Evolutionary conservation across 2,888 invertebrate genomes (phyloP).

Genomic region (Cheilosia scutellata): DNA sequence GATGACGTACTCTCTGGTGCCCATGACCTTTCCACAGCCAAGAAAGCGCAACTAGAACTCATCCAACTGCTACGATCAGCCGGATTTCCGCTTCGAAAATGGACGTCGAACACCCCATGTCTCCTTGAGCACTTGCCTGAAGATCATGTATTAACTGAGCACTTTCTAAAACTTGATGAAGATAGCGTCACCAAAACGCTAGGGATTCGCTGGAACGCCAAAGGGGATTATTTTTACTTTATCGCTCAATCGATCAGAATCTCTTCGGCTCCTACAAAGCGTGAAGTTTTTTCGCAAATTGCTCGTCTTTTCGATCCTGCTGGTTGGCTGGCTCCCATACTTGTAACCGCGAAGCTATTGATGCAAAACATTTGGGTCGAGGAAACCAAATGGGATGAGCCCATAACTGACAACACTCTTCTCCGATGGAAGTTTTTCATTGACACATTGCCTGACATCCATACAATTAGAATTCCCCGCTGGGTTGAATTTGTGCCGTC

Average conservation of each 20-base stretch:
- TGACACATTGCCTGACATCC: neutral
- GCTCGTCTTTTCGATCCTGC: conserved; percentile 60
- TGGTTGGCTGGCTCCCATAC: conserved; percentile 55
- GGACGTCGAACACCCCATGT: neutral
- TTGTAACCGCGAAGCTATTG: conserved; percentile 47
- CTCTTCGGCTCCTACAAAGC: neutral
- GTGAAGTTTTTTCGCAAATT: conserved; percentile 15
- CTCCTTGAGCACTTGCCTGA: too few relatives aligned
- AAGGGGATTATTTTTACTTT: too few relatives aligned
- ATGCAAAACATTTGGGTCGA: conserved; percentile 65
- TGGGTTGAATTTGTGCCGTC: conserved; percentile 17
- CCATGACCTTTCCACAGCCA: conserved; percentile 39
- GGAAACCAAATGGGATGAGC: conserved; percentile 34
- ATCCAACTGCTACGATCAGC: conserved; percentile 34
- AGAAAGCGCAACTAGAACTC: conserved; percentile 7
- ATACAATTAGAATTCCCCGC: conserved; percentile 7
- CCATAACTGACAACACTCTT: neutral
- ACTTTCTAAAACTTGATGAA: too few relatives aligned
- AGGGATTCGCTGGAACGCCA: too few relatives aligned
- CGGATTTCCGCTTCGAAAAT: conserved; percentile 46
- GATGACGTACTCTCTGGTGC: conserved; percentile 62
- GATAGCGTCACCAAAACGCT: too few relatives aligned
- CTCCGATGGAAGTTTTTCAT: conserved; percentile 16
- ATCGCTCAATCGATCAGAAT: too few relatives aligned
- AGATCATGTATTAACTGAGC: too few relatives aligned